A percentile compares a stretch with the other conserved stretches of the same genome.
These are phyloP conservation scores for Melikaiella ostensackeni DNA, from an alignment of 2,888 invertebrate species.

Conservation along the genomic window DNA sequence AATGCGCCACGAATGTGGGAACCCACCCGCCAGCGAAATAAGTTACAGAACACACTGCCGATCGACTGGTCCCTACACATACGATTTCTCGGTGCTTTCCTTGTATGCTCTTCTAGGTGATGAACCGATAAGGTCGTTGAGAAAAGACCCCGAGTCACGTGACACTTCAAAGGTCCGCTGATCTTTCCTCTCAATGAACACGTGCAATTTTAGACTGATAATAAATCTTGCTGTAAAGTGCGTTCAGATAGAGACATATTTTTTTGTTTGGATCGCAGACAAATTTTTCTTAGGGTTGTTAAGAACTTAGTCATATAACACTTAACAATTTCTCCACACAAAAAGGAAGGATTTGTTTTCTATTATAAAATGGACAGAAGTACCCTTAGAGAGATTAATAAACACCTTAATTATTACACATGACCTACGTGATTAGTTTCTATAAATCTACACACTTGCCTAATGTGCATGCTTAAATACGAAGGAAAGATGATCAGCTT, in stretches of 20 bases:
- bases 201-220: too few species aligned
- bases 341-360: too few species aligned
- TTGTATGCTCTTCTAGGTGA: conserved; percentile 15
- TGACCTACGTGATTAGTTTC: too few species aligned
- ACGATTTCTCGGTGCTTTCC: conserved; percentile 7
- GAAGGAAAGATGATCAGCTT: too few species aligned
- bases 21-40: conserved; percentile 49
- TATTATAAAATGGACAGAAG: too few species aligned
- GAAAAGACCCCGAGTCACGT: conserved; percentile 24
- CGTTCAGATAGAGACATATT: too few species aligned
- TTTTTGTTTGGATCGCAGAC: too few species aligned
- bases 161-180: conserved; percentile 25
- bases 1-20: conserved; percentile 59
- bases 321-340: not conserved
- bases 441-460: too few species aligned
- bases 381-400: too few species aligned
- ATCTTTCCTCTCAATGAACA: conserved; percentile 15
- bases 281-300: not conserved
- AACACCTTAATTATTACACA: too few species aligned
- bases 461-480: too few species aligned
- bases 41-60: conserved; percentile 29
- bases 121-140: conserved; percentile 37
- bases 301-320: not conserved
- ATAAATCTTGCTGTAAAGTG: too few species aligned
- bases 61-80: conserved; percentile 22